A percentile compares a stretch with the other conserved stretches of the same genome.
Conservation (phyloP, 2,113 vertebrate species). For the Charina bottae region DNA sequence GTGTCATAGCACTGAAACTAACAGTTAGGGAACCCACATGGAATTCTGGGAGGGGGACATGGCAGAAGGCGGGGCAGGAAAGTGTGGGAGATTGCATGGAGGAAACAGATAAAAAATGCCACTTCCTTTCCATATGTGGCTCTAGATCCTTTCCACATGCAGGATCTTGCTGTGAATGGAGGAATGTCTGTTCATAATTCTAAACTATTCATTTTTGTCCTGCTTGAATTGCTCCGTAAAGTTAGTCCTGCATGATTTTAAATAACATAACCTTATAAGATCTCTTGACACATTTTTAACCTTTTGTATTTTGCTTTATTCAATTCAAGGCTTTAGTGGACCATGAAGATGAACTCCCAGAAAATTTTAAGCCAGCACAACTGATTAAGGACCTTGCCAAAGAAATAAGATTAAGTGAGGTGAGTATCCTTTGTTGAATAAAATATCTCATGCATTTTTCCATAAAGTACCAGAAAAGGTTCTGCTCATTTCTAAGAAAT, state of each 20-base stretch:
- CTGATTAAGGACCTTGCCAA: constrained; percentile 99
- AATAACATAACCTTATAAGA: rapidly evolving
- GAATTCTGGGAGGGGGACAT: background rate
- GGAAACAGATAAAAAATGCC: background rate
- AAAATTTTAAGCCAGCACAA: constrained; percentile 97
- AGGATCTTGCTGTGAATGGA: background rate
- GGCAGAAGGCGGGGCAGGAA: background rate
- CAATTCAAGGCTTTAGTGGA: constrained; percentile 88
- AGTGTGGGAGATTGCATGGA: background rate
- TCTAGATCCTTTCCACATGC: background rate
- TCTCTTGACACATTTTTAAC: background rate
- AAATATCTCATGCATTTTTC: background rate
- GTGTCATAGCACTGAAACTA: background rate
- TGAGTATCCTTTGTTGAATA: constrained; percentile 61
- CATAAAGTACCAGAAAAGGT: background rate
- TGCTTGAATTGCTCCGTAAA: background rate
- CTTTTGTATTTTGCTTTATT: constrained; percentile 43
- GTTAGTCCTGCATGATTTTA: constrained; percentile 20
- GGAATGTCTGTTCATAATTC: background rate
- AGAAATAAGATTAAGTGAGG: constrained; percentile 98
- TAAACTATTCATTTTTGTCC: background rate
- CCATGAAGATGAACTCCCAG: constrained; percentile 97
- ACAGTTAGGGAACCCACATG: background rate
- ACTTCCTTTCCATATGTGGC: background rate
- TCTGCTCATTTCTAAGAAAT: constrained; percentile 1